phyloP scores from a whole-genome alignment of 2,888 invertebrate species.

The Mechanitis mazaeus region DNA sequence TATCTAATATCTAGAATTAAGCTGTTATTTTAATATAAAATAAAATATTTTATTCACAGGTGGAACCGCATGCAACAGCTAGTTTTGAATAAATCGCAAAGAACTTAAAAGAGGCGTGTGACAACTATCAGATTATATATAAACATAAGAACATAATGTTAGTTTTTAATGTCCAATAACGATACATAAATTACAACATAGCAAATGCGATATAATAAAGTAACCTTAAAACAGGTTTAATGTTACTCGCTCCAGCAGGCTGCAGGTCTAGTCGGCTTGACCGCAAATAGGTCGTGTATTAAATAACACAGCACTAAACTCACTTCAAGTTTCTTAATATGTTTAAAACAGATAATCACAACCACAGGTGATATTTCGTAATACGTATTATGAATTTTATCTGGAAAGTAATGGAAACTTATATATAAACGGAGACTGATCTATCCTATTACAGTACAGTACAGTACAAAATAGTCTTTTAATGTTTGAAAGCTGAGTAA shows the following conservation, averaged over 20 bases:
- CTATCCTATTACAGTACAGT: too few species aligned
- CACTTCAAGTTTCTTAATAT: constrained; percentile 71
- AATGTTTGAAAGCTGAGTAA: constrained; percentile 4
- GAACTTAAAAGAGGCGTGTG: background rate
- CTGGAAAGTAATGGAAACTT: background rate
- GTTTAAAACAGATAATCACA: constrained; percentile 63
- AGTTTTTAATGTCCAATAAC: too few species aligned
- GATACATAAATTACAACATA: too few species aligned
- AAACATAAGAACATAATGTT: too few species aligned
- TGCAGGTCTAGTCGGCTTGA: constrained; percentile 48
- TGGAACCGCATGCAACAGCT: too few species aligned
- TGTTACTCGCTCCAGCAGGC: constrained; percentile 36
- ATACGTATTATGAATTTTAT: constrained; percentile 32
- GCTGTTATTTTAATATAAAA: too few species aligned
- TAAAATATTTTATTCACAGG: too few species aligned
- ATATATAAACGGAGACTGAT: too few species aligned
- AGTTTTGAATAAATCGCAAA: too few species aligned
- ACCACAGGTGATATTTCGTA: constrained; percentile 62
- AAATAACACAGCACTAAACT: constrained; percentile 59
- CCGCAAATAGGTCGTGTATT: constrained; percentile 74
- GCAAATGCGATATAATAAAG: constrained; percentile 6
- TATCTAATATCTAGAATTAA: too few species aligned
- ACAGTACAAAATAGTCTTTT: background rate
- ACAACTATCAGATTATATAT: background rate
- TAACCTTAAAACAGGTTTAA: constrained; percentile 40